Evolutionary conservation across 2,797 vertebrate species (phyloP), one percentile per base, ranked within the genome.

Genomic region (Pseudocheirus occidentalis): DNA sequence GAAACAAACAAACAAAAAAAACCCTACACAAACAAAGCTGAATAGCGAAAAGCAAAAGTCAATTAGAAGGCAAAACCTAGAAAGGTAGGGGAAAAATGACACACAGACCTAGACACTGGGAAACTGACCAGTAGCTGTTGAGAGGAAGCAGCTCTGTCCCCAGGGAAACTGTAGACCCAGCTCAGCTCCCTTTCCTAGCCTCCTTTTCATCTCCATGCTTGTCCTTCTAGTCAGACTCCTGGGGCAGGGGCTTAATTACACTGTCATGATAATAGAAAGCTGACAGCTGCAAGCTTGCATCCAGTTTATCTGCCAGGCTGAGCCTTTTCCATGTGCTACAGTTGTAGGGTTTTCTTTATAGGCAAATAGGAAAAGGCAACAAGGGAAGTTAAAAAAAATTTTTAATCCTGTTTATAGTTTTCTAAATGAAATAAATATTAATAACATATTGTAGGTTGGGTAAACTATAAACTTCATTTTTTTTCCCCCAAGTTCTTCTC

Each of bases 191-290:
- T 93, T 89, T 55, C 13, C 1, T 73, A 73, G 66, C 16, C 50
- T 87, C 40, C 91, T 0, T 7, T 52, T 53, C 93, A 5, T 93
- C 92, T 73, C 50, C 1, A n/a, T 16, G 1, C 21, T 9, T 13
- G 4, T 91, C 96, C 34, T 89, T 5, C 58, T 28, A 81, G 0
- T 54, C 89, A 90, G 21, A 94, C 93, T 96, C 92, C 57, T 6
- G 1, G 62, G 57, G 91, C 95, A 94, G 90, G n/a, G 54, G 0
- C 92, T 96, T 97, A 53, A 97, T 97, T 93, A 96, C 29, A 55
- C 56, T 92, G 50, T 87, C 95, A 46, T 55, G 29, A 95, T 66
- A 46, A 95, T 81, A 40, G 56, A 92, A 96, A 96, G 16, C 94
- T 94, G 93, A 95, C 95, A 55, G 13, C 54, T 90, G 53, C 90